Evolutionary conservation across 1,140 invertebrate species (phyloP).

Genomic region (Metopolophium dirhodum): DNA sequence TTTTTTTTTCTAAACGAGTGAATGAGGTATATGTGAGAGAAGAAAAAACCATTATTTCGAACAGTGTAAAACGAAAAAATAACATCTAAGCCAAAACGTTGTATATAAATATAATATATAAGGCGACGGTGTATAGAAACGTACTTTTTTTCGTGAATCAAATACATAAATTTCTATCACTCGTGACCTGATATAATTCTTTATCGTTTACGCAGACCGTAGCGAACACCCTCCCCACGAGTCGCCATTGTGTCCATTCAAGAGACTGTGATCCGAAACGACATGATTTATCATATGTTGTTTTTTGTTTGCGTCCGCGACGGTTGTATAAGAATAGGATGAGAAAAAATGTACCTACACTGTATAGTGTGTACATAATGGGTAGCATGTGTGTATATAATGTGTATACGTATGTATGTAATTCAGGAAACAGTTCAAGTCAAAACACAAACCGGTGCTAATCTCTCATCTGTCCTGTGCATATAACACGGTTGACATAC

Average conservation of each 20-base stretch:
- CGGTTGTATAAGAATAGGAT: constrained; percentile 21
- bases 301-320: constrained; percentile 35
- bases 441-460: constrained; percentile 57
- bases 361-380: background rate
- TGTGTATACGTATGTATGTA: background rate
- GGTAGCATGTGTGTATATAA: background rate
- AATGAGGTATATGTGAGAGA: background rate
- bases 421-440: constrained; percentile 41
- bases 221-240: constrained; percentile 39
- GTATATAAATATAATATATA: background rate
- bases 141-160: constrained; percentile 41
- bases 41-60: constrained; percentile 9
- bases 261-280: constrained; percentile 36
- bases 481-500: constrained; percentile 31
- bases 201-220: constrained; percentile 42
- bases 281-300: constrained; percentile 55
- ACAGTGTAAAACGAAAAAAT: constrained; percentile 13
- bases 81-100: constrained; percentile 21
- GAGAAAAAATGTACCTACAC: constrained; percentile 40
- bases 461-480: constrained; percentile 48
- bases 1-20: background rate
- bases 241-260: constrained; percentile 44
- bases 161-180: constrained; percentile 51
- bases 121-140: constrained; percentile 1
- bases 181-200: constrained; percentile 54